Evolutionary conservation across 2,888 invertebrate species (phyloP).

Genomic region (Eilema griseolum): DNA sequence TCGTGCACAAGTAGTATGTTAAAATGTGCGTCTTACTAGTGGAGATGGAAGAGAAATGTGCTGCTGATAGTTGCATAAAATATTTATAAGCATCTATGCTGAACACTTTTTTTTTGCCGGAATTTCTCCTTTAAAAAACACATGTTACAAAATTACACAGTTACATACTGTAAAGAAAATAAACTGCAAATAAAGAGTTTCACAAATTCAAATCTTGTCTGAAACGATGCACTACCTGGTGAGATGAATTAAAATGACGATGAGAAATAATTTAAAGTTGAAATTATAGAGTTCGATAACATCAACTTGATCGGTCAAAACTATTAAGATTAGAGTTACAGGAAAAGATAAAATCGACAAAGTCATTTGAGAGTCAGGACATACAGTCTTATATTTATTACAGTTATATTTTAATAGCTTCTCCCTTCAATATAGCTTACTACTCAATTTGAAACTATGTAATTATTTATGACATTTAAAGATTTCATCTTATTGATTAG

Average conservation of each 20-base stretch:
- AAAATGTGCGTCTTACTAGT: too few relatives aligned
- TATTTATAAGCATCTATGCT: too few relatives aligned
- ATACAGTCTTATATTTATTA: conserved; percentile 23
- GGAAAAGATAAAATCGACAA: not conserved
- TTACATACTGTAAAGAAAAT: too few relatives aligned
- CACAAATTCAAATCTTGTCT: too few relatives aligned
- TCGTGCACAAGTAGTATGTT: too few relatives aligned
- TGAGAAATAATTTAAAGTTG: not conserved
- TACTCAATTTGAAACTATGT: conserved; percentile 19
- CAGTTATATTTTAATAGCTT: conserved; percentile 25
- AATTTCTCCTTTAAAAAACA: too few relatives aligned
- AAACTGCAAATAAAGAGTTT: too few relatives aligned
- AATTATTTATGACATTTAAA: conserved; percentile 9
- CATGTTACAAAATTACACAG: too few relatives aligned
- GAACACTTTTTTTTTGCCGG: too few relatives aligned
- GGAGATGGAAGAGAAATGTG: too few relatives aligned
- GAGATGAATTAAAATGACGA: not conserved
- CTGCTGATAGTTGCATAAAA: too few relatives aligned
- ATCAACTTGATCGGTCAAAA: conserved; percentile 22
- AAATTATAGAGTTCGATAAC: not conserved
- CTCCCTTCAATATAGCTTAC: conserved; percentile 22
- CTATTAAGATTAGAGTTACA: conserved; percentile 28
- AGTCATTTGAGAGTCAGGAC: not conserved
- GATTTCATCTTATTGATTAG: conserved; percentile 21
- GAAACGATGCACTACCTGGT: too few relatives aligned